A percentile compares a stretch with the other conserved stretches of the same genome.
These are phyloP conservation scores for Camelus bactrianus DNA, from an alignment of 2,113 vertebrate species.

Conservation along the genomic window DNA sequence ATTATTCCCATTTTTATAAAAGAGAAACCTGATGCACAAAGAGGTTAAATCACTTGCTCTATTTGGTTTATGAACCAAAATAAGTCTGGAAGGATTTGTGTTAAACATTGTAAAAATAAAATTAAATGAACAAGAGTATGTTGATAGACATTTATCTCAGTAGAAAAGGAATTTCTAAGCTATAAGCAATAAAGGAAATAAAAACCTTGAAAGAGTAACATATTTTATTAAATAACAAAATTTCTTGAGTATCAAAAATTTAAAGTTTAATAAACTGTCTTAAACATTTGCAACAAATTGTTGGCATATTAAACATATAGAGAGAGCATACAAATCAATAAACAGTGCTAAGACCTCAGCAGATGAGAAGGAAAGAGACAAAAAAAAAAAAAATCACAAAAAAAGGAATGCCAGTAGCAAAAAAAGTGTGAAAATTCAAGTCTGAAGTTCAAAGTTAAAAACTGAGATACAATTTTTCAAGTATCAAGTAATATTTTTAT, in stretches of 20 bases:
- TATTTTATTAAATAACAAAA: neutral
- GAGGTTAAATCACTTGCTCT: neutral
- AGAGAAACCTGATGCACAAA: neutral
- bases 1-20: slow-evolving; percentile 16
- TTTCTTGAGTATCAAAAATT: neutral
- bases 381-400: neutral
- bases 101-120: slow-evolving; percentile 30
- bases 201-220: neutral
- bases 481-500: neutral
- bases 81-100: neutral
- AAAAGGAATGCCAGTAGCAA: neutral
- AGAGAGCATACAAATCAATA: neutral
- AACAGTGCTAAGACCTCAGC: neutral
- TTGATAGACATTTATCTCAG: neutral
- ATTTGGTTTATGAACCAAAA: neutral
- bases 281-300: neutral
- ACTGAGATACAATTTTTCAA: neutral
- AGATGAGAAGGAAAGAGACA: neutral
- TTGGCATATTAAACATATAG: neutral
- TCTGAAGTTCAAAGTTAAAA: slow-evolving; percentile 25
- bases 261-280: neutral
- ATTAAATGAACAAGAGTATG: slow-evolving; percentile 9
- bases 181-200: slow-evolving; percentile 16
- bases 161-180: neutral
- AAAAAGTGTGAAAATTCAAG: neutral